Evolutionary conservation across 2,888 invertebrate species (phyloP), one percentile per base, ranked within the genome.

Genomic region (Tethea ocularis): DNA sequence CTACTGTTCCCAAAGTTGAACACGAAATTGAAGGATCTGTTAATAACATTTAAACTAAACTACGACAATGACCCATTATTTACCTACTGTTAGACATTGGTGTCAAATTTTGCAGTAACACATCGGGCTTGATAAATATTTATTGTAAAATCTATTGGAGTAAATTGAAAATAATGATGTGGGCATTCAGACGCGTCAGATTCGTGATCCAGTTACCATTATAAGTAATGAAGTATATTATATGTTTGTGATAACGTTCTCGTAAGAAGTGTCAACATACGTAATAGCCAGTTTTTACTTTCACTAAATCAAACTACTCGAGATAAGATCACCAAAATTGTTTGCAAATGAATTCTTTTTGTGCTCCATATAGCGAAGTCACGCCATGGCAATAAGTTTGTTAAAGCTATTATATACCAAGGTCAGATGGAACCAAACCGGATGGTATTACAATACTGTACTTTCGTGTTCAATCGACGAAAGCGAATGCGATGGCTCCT

Each of bases 381-480:
- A 85, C 87, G 86, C 69, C 73, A 70, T 62, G 63, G 63, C 70
- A 66, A 77, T 79, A 69, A 77, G 77, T 82, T 78, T 77, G 74
- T 69, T 68, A 69, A 69, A 78, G 68, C 26, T 52, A 66, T 75
- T 78, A 78, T 77, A 71, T 71, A 80, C 83, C 91, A 92, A 91
- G 91, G 92, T 91, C 91, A 80, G 77, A 73, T 46, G 46, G 46
- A 1, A 20, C 17, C n/a, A 74, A 88, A 86, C 86, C 84, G 83
- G 84, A 78, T 74, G 74, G 75, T 68, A 77, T 78, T 77, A 89
- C 86, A 88, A 86, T 88, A 84, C 78, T 69, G 71, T 82, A 88
- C 90, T 89, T 88, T 89, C 88, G 82, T 82, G 74, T 79, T 88
- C 88, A 80, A 82, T 82, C 78, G 77, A 86, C 80, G 91, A 91